Evolutionary conservation across 2,888 invertebrate genomes (phyloP), one percentile per base, ranked within the genome.

Genomic region (Spodoptera picta): DNA sequence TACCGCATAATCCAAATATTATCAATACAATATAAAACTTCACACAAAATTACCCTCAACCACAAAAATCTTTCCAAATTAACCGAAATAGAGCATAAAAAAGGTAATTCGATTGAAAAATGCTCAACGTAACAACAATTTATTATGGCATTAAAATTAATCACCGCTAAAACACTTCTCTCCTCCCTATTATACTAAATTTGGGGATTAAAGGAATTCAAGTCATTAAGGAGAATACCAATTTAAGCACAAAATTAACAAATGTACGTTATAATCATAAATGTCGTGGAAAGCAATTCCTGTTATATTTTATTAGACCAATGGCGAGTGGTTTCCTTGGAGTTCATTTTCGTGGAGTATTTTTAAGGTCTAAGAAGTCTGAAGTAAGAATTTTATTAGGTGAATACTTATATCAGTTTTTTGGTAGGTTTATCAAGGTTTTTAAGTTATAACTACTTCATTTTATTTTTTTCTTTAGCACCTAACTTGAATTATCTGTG

Each of bases 231-330:
- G 50, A 48, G 55, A 56, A 49, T 64, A 64, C 63, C 51, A 75
- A 74, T 58, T 60, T 69, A 48, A 47, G 49, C 41, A 51, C 46
- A 55, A 68, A 74, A 71, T 75, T 75, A 78, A 75, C 71, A 75
- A 68, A 52, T 77, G 55, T 52, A 55, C 44, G 65, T 63, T 56
- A 78, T 77, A 71, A 76, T 77, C 65, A 76, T 78, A 75, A 76
- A 78, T 75, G 76, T 78, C 75, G 64, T 52, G 60, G 42, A 64
- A 56, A 14, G 46, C 36, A 59, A 65, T 78, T 66, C 52, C 24
- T 27, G 53, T 62, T 62, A 69, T 73, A 60, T 75, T 77, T 77
- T 77, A 77, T 69, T 60, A n/a, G 19, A 14, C 4, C 5, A 14
- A 31, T 24, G 14, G 14, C 47, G 42, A 42, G 36, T 0, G 48